A percentile compares a stretch with the other conserved stretches of the same genome.
phyloP scores from a whole-genome alignment of 64 coral and sea anemone genomes.

The Porites australiensis region DNA sequence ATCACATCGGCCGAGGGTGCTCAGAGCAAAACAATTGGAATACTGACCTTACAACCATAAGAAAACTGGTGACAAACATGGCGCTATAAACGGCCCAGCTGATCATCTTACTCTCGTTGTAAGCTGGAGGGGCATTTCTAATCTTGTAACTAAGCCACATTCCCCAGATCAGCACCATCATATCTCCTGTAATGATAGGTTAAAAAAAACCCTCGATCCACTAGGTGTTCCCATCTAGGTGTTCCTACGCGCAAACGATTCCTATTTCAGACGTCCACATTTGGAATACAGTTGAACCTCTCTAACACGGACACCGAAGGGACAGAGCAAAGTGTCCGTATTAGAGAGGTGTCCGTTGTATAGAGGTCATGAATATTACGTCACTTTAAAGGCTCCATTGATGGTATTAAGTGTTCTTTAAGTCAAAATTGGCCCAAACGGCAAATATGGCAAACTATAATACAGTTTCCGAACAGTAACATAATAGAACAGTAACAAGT shows the following conservation, averaged over 20 bases:
- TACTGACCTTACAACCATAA: conserved; percentile 60
- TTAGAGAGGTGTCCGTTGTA: no score
- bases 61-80: conserved; percentile 75
- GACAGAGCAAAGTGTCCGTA: no score
- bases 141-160: conserved; percentile 65
- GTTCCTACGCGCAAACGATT: no score
- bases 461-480: no score
- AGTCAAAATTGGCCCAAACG: no score
- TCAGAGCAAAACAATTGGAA: background rate
- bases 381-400: no score
- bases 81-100: conserved; percentile 73
- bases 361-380: no score
- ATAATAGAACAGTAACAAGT: no score
- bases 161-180: conserved; percentile 56
- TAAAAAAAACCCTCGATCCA: background rate
- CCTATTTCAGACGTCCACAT: no score
- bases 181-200: conserved; percentile 25
- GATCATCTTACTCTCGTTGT: conserved; percentile 73
- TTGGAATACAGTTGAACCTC: background rate
- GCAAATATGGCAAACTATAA: no score
- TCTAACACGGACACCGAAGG: no score
- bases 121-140: conserved; percentile 64
- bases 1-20: background rate
- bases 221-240: background rate
- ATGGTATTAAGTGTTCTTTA: no score